A percentile compares a stretch with the other conserved stretches of the same genome.
Conservation (phyloP, 37 sponge, comb jelly and placozoan genomes). For the Trichoplax adhaerens region DNA sequence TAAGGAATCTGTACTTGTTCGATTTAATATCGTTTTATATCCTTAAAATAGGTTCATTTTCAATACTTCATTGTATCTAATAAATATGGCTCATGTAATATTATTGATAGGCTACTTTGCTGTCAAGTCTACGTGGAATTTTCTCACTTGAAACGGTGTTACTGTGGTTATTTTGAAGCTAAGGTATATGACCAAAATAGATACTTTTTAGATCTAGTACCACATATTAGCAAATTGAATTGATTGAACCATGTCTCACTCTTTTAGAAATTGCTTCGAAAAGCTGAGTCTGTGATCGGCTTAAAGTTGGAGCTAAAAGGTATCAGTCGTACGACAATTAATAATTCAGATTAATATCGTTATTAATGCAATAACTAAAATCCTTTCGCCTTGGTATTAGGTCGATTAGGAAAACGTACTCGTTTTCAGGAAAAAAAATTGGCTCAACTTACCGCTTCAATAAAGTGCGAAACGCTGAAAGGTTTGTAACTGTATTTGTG, state of each 20-base stretch:
- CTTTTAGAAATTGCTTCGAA: constrained; percentile 22
- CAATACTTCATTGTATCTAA: no score
- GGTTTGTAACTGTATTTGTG: no score
- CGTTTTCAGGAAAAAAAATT: constrained; percentile 47
- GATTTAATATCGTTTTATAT: no score
- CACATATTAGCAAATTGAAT: not conserved
- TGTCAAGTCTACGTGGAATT: not conserved
- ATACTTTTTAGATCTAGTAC: not conserved
- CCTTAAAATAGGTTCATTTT: no score
- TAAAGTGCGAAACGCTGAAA: no score
- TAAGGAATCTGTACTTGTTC: no score
- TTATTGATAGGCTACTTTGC: constrained; percentile 24
- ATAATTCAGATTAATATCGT: no score
- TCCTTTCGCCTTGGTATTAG: constrained; percentile 10
- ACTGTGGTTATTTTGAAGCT: not conserved
- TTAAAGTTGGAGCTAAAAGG: constrained; percentile 24
- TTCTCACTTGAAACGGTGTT: not conserved
- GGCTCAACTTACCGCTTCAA: constrained; percentile 33
- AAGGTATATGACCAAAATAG: not conserved
- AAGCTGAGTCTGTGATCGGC: constrained; percentile 14
- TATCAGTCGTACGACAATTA: not conserved
- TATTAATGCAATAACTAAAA: not conserved
- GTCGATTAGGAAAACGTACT: constrained; percentile 74
- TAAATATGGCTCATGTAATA: no score
- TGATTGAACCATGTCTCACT: not conserved